Percentiles rank a stretch among this genome's conserved stretches.
These are phyloP conservation scores for Eudyptes chrysolophus DNA, from an alignment of 2,113 vertebrate genomes.

Conservation along the genomic window DNA sequence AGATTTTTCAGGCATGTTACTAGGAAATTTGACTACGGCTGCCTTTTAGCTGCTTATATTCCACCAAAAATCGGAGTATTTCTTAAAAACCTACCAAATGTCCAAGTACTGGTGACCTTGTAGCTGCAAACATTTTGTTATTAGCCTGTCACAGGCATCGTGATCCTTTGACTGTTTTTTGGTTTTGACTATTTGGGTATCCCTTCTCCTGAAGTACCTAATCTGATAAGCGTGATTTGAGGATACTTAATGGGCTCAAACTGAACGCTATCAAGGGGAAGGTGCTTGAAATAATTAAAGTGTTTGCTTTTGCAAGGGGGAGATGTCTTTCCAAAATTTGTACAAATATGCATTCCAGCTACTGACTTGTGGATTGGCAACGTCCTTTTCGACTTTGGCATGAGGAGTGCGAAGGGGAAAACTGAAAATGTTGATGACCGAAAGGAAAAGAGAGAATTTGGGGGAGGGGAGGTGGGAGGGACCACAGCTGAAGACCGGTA, in stretches of 20 bases:
- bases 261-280: neutral
- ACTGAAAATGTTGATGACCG: neutral
- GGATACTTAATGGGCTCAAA: fast-evolving
- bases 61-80: neutral
- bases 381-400: neutral
- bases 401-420: neutral
- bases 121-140: neutral
- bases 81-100: neutral
- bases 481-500: neutral
- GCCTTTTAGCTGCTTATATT: neutral
- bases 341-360: neutral
- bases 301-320: neutral
- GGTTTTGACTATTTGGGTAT: neutral
- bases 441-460: neutral
- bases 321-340: neutral
- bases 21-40: neutral
- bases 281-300: neutral
- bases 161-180: neutral
- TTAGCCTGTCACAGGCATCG: neutral
- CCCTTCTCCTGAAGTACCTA: neutral
- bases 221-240: neutral
- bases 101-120: neutral
- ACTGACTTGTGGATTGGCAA: neutral
- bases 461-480: neutral
- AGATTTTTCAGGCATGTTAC: neutral